Evolutionary conservation across 2,113 vertebrate species (phyloP).

Genomic region (Ophiodon elongatus): DNA sequence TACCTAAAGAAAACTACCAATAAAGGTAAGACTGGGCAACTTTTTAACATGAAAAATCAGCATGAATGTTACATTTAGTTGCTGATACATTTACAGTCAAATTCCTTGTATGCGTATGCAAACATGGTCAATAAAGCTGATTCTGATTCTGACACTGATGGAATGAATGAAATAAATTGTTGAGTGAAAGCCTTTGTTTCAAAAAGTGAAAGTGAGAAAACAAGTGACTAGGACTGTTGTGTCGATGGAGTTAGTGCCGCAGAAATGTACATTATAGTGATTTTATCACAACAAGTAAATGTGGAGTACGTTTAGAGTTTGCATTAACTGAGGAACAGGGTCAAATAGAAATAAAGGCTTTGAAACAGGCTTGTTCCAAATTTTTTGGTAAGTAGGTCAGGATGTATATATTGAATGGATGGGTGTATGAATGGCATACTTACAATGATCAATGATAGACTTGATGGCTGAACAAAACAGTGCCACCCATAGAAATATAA

Average conservation of each 20-base stretch:
- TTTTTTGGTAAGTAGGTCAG: neutral
- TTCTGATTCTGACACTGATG: no score
- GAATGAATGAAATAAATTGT: neutral
- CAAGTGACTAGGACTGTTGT: neutral
- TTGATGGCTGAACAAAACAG: constrained; percentile 3
- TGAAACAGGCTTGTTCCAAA: no score
- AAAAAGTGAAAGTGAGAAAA: no score
- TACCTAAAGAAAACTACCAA: neutral
- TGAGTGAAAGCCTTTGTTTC: no score
- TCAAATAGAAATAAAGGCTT: no score
- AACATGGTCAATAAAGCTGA: no score
- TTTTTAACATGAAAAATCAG: neutral
- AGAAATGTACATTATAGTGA: neutral
- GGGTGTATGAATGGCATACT: neutral
- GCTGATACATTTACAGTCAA: neutral
- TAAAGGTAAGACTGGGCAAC: neutral
- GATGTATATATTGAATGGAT: neutral
- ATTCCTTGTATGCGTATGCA: no score
- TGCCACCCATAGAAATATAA: neutral
- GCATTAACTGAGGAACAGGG: no score
- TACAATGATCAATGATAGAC: neutral
- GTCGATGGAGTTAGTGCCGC: neutral
- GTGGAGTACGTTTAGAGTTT: neutral
- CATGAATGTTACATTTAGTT: neutral
- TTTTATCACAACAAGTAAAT: neutral